Evolutionary conservation across 2,888 invertebrate species (phyloP).

Genomic region (Phaonia tiefii): DNA sequence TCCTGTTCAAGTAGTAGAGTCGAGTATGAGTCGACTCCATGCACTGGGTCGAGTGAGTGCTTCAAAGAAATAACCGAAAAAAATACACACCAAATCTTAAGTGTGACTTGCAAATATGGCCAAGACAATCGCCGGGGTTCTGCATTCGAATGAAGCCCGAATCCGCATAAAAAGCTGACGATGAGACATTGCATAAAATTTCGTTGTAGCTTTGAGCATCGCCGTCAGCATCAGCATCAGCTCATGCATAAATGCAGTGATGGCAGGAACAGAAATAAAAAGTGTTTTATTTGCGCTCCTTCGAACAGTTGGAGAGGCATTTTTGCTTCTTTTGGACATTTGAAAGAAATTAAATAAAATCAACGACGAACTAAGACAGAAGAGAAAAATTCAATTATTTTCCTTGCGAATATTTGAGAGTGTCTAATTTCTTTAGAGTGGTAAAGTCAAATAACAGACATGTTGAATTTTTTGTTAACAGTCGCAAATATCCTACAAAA

Average conservation of each 20-base stretch:
- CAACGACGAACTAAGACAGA: not conserved
- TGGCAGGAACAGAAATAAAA: constrained; percentile 13
- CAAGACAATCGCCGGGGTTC: constrained; percentile 12
- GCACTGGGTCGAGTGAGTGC: too few relatives aligned
- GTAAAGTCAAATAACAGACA: too few relatives aligned
- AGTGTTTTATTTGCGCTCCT: constrained; percentile 11
- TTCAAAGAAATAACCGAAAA: not conserved
- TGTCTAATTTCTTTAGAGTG: too few relatives aligned
- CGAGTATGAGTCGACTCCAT: too few relatives aligned
- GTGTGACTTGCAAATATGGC: constrained; percentile 66
- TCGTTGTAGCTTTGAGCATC: not conserved
- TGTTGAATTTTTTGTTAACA: too few relatives aligned
- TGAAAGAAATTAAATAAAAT: constrained; percentile 8
- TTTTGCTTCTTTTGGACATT: constrained; percentile 23
- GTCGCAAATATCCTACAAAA: too few relatives aligned
- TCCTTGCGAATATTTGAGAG: too few relatives aligned
- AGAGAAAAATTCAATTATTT: not conserved
- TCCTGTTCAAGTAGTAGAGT: not conserved
- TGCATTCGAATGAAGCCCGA: constrained; percentile 16
- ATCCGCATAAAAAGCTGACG: constrained; percentile 17
- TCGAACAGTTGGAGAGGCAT: constrained; percentile 10
- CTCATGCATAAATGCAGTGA: constrained; percentile 31
- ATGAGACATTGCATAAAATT: constrained; percentile 57
- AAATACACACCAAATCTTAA: constrained; percentile 33
- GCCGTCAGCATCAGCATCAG: too few relatives aligned